A percentile compares a stretch with the other conserved stretches of the same genome.
Evolutionary conservation across 64 coral and sea anemone species (phyloP).

Genomic region (Platygyra sinensis): DNA sequence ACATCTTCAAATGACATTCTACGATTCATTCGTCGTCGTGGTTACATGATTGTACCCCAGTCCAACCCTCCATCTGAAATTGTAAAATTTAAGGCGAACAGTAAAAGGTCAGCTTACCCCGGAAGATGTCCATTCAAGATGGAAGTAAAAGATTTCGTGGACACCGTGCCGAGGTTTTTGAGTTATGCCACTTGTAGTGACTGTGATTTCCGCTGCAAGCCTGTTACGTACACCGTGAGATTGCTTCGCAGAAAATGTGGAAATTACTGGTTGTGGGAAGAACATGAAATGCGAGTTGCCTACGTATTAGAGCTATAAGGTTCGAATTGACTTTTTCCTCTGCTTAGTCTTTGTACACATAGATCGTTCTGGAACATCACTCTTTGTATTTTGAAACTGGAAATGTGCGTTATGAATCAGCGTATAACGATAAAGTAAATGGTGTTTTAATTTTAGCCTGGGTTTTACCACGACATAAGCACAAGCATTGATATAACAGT

Average conservation of each 20-base stretch:
- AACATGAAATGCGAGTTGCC: background rate
- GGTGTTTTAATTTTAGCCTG: too few relatives aligned
- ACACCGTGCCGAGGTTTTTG: conserved; percentile 12
- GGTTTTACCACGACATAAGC: too few relatives aligned
- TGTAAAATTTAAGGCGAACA: background rate
- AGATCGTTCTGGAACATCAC: too few relatives aligned
- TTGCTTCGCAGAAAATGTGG: background rate
- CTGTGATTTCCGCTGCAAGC: background rate
- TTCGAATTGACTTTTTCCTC: too few relatives aligned
- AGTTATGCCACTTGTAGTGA: background rate
- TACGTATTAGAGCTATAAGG: background rate
- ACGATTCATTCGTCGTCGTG: background rate
- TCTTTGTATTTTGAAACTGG: too few relatives aligned
- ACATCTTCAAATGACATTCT: conserved; percentile 22
- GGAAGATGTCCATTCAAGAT: background rate
- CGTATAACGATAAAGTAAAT: too few relatives aligned
- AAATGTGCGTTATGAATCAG: too few relatives aligned
- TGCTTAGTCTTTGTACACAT: too few relatives aligned
- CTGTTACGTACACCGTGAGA: background rate
- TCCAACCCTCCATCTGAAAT: background rate
- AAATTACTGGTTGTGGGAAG: conserved; percentile 1
- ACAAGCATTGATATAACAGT: too few relatives aligned
- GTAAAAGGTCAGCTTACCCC: background rate
- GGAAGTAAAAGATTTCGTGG: background rate
- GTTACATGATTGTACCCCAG: conserved; percentile 8